Conservation (phyloP, 2,797 vertebrate species). For the Ambastaia sidthimunki region DNA sequence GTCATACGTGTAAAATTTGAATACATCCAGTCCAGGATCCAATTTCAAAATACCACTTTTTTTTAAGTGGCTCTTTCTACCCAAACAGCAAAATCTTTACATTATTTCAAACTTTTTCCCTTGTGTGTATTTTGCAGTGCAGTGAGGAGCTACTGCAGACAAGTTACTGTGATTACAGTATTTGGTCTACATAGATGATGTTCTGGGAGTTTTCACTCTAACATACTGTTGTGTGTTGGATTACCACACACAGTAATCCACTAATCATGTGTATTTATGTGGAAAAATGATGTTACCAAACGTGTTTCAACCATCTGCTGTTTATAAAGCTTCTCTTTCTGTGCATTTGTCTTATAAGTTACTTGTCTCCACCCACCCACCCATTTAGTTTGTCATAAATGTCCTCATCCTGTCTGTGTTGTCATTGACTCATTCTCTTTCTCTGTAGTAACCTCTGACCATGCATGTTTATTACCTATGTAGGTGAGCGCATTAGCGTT, state of each 20-base stretch:
- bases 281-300: neutral
- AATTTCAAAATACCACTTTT: conserved; percentile 1
- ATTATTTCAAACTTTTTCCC: too few species aligned
- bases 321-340: neutral
- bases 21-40: conserved; percentile 7
- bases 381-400: conserved; percentile 33
- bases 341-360: conserved; percentile 17
- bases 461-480: too few species aligned
- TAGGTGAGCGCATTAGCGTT: neutral
- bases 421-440: neutral
- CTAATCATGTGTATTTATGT: neutral
- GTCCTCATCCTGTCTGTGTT: conserved; percentile 41
- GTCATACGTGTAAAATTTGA: neutral
- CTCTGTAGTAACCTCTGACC: neutral
- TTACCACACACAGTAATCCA: neutral
- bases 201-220: too few species aligned
- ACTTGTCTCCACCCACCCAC: conserved; percentile 35
- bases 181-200: too few species aligned
- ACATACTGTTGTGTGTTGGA: too few species aligned
- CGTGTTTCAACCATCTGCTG: neutral
- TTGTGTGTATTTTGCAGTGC: too few species aligned
- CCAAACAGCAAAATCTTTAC: too few species aligned
- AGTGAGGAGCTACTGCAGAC: neutral
- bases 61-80: neutral
- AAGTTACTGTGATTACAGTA: too few species aligned